Conservation (phyloP, 1,140 invertebrate species). For the Drosophila saltans region DNA sequence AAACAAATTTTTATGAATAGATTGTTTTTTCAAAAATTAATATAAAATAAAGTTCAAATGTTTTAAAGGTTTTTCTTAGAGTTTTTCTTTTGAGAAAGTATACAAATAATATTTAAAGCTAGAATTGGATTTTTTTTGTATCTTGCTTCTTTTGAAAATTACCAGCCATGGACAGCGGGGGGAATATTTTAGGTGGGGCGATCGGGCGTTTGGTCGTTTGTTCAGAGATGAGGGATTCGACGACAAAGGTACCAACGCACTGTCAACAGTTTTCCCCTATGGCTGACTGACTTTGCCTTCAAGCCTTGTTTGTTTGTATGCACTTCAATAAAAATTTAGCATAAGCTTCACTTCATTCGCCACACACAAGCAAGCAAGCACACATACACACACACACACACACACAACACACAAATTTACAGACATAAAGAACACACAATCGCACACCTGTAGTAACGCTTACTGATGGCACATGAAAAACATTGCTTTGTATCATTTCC, state of each 20-base stretch:
- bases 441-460: slow-evolving; percentile 57
- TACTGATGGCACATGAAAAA: slow-evolving; percentile 62
- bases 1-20: no score
- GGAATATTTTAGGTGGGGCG: no score
- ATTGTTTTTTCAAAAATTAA: no score
- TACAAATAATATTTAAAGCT: slow-evolving; percentile 60
- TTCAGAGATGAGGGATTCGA: not conserved
- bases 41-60: no score
- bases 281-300: slow-evolving; percentile 49
- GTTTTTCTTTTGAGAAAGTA: slow-evolving; percentile 19
- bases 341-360: slow-evolving; percentile 74
- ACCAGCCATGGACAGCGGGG: slow-evolving; percentile 33
- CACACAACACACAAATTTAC: slow-evolving; percentile 11
- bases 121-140: slow-evolving; percentile 30
- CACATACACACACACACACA: not conserved
- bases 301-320: slow-evolving; percentile 70
- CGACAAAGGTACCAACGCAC: slow-evolving; percentile 33
- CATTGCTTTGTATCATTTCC: slow-evolving; percentile 75
- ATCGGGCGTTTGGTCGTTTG: no score
- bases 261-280: slow-evolving; percentile 49
- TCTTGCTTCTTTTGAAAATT: slow-evolving; percentile 46
- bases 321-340: slow-evolving; percentile 78
- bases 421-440: slow-evolving; percentile 37
- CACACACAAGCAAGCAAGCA: slow-evolving; percentile 35
- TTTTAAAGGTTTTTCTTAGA: not conserved